Base-by-base conservation (phyloP, 2,797 vertebrate genomes). In the Channa striata region DNA sequence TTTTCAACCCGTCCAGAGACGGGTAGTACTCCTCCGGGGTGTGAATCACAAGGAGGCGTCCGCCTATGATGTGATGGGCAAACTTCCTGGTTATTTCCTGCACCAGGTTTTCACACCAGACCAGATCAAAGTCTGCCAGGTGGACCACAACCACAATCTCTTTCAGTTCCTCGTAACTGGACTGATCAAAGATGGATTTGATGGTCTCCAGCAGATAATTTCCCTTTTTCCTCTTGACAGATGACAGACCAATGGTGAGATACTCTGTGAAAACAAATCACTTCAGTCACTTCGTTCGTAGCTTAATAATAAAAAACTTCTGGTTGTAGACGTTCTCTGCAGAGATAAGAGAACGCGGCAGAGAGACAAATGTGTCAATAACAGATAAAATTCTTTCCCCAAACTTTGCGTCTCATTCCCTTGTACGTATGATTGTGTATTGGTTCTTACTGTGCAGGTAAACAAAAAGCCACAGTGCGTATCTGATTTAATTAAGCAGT, bases 141-240 rank as follows among this genome's bases (percentile, higher is more conserved):
- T 99, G 97, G 67, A 99, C 97, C 58, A 99, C 97, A 7, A 99
- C 97, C 39, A 96, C 93, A 2, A 99, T 98, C 94, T 99, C 97
- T 69, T 98, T 97, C 57, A 99, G 92, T 23, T 99, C 98, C 85
- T 99, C 98, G 1, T 99, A 99, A 77, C 97, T 99, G 78, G 97
- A 98, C 86, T 99, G 98, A 71, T 99, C 98, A 90, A 99, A 99
- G 93, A 99, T 97, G 23, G 98, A 99, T 68, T 97, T 99, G 88
- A 99, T 98, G 4, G 98, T 99, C 74, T 99, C 97, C 57, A 99
- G 93, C 21, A 99, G 95, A 86, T 99, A 99, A 74, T 96, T 99
- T 54, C 98, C 98, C 74, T 95, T 96, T 92, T 96, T 98, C 68
- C 97, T 90, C 84, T 97, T 99, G 40, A 99, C 97, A 20, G 97